Evolutionary conservation across 2,797 vertebrate genomes (phyloP), one percentile per base, ranked within the genome.

Genomic region (Saxicola maurus): DNA sequence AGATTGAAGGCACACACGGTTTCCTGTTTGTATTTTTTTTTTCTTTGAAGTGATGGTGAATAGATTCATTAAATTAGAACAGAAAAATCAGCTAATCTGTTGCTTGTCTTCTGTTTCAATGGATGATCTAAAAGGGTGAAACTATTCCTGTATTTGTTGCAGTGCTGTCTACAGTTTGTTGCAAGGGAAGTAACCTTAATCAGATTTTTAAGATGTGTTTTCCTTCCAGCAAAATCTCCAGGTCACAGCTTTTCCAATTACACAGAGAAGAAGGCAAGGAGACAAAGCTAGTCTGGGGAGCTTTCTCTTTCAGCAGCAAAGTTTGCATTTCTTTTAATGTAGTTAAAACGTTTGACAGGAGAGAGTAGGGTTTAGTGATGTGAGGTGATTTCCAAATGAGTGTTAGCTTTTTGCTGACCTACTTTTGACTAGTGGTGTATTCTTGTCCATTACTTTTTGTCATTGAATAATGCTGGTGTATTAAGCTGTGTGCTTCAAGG

Each of bases 401-500:
- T 57, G 60, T 89, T 92, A 72, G 91, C 86, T 91, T 90, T 93
- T 90, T 80, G 33, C 88, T 91, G 89, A 96, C 94, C 95, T 91
- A 95, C 87, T 96, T 96, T 93, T 86, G 79, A 69, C 81, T 89
- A 83, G 30, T 14, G n/a, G 45, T 82, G 16, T 84, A 52, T 84
- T 95, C 81, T 94, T 93, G 94, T 77, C 81, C 92, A 56, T 90
- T 94, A 86, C 79, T 91, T 95, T 95, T 74, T 94, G 94, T 95
- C 95, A 73, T 88, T 94, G 95, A 91, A 79, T 90, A 80, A 65
- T 90, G 91, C 92, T 95, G 95, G 85, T 95, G 79, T 89, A 95
- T 95, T 94, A 94, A 95, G 75, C 91, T 68, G 40, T 87, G 86
- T 77, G 86, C 76, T 95, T 94, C 94, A 95, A 97, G 96, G 97